Conservation (phyloP, 1,140 invertebrate species). For the Meloidogyne chitwoodi region DNA sequence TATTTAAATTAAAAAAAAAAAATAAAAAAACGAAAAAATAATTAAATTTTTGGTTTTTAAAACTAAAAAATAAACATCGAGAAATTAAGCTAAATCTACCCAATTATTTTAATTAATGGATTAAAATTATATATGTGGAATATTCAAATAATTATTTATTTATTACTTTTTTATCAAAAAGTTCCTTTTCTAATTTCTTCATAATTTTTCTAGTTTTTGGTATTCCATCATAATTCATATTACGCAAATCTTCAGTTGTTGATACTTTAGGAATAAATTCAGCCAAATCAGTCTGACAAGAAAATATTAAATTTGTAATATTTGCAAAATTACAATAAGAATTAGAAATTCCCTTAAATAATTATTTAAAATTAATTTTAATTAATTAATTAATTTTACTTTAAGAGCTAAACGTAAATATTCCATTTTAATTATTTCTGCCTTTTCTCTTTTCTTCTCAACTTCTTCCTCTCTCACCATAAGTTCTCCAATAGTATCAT, state of each 20-base stretch:
- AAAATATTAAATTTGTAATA: slow-evolving; percentile 31
- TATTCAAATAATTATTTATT: background rate
- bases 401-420: slow-evolving; percentile 38
- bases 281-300: slow-evolving; percentile 44
- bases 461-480: background rate
- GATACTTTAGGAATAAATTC: slow-evolving; percentile 45
- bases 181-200: slow-evolving; percentile 31
- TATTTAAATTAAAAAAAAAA: background rate
- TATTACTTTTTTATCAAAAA: slow-evolving; percentile 14
- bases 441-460: slow-evolving; percentile 7
- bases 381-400: slow-evolving; percentile 9
- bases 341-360: slow-evolving; percentile 42
- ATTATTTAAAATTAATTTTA: slow-evolving; percentile 4
- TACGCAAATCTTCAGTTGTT: slow-evolving; percentile 31
- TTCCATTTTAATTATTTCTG: slow-evolving; percentile 44
- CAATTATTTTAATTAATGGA: too few relatives aligned
- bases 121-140: too few relatives aligned
- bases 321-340: slow-evolving; percentile 30
- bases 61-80: too few relatives aligned
- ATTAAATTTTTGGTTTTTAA: too few relatives aligned
- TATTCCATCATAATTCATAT: slow-evolving; percentile 43
- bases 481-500: background rate
- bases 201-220: slow-evolving; percentile 37
- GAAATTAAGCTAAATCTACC: too few relatives aligned
- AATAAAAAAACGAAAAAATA: too few relatives aligned